Evolutionary conservation across 2,113 vertebrate genomes (phyloP), one percentile per base, ranked within the genome.

Genomic region (Ictalurus punctatus): DNA sequence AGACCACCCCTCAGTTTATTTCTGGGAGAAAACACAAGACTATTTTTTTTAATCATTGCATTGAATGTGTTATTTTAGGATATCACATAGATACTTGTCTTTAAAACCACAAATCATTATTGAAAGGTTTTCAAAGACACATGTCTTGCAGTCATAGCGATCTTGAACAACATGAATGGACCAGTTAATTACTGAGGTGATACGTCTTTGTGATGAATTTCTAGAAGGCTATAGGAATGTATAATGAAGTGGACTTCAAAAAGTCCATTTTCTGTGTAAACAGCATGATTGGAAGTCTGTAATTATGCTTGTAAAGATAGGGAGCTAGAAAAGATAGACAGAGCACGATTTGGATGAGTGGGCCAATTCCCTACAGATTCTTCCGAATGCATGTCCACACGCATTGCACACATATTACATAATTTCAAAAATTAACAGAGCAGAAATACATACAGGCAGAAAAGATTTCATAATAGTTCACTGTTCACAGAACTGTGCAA

Each of bases 241-340:
- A 79, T 83, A 81, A 84, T 88, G 74, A 84, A 59, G 84, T 76
- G 78, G 79, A 88, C 86, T 19, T 87, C 65, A 89, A 84, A 87
- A 84, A 79, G 69, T 86, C 5, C 9, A 82, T 14, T 52, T 79
- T 89, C 86, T 78, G 90, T 91, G 92, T 94, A 93, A 95, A 92
- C 86, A 95, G 94, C 91, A 23, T 78, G 91, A 93, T 93, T 94
- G 95, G 96, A 96, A 95, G 94, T 95, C 91, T 78, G 93, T 93
- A 95, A 96, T 96, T 96, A 95, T 69, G 79, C 0, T 23, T 61
- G 89, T 63, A 74, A 76, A 93, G 95, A 95, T 95, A 95, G 91
- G 84, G 34, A 88, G 87, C 87, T 80, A 44, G 80, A 83, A 71
- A 89, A 88, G 95, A 96, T 96, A 94, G 94, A 92, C 86, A 86